Evolutionary conservation across 2,113 vertebrate species (phyloP).

Genomic region (Pygoscelis antarcticus): DNA sequence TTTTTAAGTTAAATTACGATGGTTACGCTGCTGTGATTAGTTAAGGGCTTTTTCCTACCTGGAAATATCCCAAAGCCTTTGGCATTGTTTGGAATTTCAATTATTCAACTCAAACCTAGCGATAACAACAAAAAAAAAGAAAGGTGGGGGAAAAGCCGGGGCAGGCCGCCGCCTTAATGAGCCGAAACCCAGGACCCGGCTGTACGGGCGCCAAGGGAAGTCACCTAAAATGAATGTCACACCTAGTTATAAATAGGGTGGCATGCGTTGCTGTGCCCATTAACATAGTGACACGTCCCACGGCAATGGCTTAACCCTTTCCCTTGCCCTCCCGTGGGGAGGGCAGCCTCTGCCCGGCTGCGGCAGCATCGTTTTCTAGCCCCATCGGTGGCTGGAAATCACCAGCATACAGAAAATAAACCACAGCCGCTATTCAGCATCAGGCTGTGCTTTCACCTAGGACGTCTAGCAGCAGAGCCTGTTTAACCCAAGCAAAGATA

Average conservation of each 20-base stretch:
- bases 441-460: neutral
- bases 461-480: neutral
- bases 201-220: neutral
- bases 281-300: neutral
- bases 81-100: neutral
- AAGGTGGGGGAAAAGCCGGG: neutral
- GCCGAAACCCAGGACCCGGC: neutral
- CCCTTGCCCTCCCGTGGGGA: rapidly evolving
- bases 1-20: neutral
- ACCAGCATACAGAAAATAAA: neutral
- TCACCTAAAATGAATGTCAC: neutral
- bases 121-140: neutral
- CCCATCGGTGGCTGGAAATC: neutral
- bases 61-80: neutral
- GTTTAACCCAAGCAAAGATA: neutral
- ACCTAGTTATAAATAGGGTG: conserved; percentile 35
- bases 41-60: neutral
- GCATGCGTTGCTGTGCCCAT: neutral
- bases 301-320: neutral
- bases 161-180: neutral
- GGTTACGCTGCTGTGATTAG: neutral
- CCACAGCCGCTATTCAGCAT: neutral
- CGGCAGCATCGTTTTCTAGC: rapidly evolving
- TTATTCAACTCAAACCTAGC: neutral
- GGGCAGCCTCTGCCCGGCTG: neutral